Percentiles rank a stretch among this genome's conserved stretches.
These are phyloP conservation scores for Rhamphomyia laevipes DNA, from an alignment of 2,888 invertebrate genomes.

Conservation along the genomic window DNA sequence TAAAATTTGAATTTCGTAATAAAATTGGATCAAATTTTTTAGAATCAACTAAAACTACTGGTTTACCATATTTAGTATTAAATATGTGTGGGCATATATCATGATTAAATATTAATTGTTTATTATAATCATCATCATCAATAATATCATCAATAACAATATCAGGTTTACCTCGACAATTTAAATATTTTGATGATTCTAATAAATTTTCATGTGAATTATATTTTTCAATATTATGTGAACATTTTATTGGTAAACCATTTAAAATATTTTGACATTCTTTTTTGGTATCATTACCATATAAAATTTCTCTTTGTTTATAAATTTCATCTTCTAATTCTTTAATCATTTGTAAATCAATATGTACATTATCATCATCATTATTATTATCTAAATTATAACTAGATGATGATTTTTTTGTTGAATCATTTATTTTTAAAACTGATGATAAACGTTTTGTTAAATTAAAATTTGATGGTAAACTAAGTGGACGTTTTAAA, in stretches of 20 bases:
- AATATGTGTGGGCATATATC: slow-evolving; percentile 12
- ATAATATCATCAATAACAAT: not conserved
- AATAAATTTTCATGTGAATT: not conserved
- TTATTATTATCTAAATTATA: not conserved
- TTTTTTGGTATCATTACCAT: slow-evolving; percentile 2
- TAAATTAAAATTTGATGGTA: slow-evolving; percentile 14
- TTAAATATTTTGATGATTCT: not conserved
- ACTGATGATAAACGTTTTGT: slow-evolving; percentile 8
- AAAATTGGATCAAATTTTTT: slow-evolving; percentile 10
- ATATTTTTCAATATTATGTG: not conserved
- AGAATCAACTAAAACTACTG: slow-evolving; percentile 12
- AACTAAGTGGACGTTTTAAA: slow-evolving; percentile 12
- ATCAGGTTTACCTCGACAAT: slow-evolving; percentile 7
- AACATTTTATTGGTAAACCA: not conserved
- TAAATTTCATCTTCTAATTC: slow-evolving; percentile 16
- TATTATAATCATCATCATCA: not conserved
- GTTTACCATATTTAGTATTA: slow-evolving; percentile 4
- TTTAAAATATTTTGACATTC: not conserved
- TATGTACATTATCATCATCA: slow-evolving; percentile 1
- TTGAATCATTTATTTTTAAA: not conserved
- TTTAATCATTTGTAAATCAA: slow-evolving; percentile 13
- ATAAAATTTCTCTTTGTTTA: slow-evolving; percentile 8
- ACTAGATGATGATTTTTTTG: not conserved
- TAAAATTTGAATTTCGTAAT: slow-evolving; percentile 1
- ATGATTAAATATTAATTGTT: slow-evolving; percentile 7